These are phyloP conservation scores for Oriolus oriolus DNA, from an alignment of 2,113 vertebrate species.

Conservation along the genomic window DNA sequence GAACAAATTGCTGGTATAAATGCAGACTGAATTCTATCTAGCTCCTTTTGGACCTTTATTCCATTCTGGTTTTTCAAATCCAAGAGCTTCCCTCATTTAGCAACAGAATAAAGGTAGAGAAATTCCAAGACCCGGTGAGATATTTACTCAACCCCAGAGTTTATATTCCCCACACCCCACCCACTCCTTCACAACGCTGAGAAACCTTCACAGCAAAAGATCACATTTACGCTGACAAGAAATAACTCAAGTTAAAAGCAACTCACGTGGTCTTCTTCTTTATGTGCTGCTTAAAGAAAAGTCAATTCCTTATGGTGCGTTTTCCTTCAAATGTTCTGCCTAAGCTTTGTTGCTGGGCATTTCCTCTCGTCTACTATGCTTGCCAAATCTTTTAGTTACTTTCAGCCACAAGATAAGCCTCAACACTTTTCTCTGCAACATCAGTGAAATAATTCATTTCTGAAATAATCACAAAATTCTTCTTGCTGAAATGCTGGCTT, in stretches of 20 bases:
- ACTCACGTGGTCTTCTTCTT: constrained; percentile 56
- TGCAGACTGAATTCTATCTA: neutral
- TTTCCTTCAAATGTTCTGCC: neutral
- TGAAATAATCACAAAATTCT: neutral
- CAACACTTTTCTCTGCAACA: neutral
- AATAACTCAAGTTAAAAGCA: constrained; percentile 15
- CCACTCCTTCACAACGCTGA: neutral
- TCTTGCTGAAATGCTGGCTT: neutral
- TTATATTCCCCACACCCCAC: neutral
- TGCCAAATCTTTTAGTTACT: neutral
- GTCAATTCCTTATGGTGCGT: neutral
- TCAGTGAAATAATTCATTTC: neutral
- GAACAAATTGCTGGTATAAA: neutral
- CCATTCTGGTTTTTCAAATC: neutral
- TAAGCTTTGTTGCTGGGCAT: neutral
- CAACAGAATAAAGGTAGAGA: neutral
- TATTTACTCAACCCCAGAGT: neutral
- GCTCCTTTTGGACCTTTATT: neutral
- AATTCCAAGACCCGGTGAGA: neutral
- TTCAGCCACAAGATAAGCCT: neutral
- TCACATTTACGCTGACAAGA: neutral
- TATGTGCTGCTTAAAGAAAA: constrained; percentile 28
- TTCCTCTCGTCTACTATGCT: neutral
- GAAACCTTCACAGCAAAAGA: neutral
- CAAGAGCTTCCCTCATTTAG: neutral